Evolutionary conservation across 2,888 invertebrate genomes (phyloP).

Genomic region (Athetis lepigone): DNA sequence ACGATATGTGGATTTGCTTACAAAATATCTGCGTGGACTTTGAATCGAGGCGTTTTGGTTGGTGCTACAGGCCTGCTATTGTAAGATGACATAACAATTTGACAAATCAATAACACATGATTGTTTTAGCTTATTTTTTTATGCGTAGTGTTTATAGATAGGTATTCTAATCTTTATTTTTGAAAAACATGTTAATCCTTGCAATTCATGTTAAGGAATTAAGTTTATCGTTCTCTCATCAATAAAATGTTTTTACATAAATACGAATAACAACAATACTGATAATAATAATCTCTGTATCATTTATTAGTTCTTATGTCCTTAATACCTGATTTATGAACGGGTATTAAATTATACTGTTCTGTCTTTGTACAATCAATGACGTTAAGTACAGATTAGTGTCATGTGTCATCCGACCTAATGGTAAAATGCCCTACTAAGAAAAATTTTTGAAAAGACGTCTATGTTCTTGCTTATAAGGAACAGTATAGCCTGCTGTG

Average conservation of each 20-base stretch:
- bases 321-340: slow-evolving; percentile 18
- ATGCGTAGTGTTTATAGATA: slow-evolving; percentile 20
- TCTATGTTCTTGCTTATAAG: too few species aligned
- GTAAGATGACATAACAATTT: slow-evolving; percentile 16
- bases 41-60: not conserved
- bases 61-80: slow-evolving; percentile 2
- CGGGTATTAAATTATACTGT: not conserved
- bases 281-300: slow-evolving; percentile 26
- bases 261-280: slow-evolving; percentile 26
- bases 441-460: not conserved
- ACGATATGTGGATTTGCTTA: slow-evolving; percentile 8
- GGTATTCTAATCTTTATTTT: not conserved
- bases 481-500: too few species aligned
- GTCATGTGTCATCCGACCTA: not conserved
- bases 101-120: slow-evolving; percentile 11
- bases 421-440: not conserved
- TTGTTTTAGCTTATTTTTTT: slow-evolving; percentile 9
- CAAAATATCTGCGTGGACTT: slow-evolving; percentile 15
- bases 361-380: slow-evolving; percentile 9
- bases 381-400: slow-evolving; percentile 21
- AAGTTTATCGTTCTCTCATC: slow-evolving; percentile 12
- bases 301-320: slow-evolving; percentile 5
- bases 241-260: slow-evolving; percentile 27
- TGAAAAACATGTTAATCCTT: slow-evolving; percentile 32
- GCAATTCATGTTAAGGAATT: slow-evolving; percentile 13